These are phyloP conservation scores for Spea bombifrons DNA, from an alignment of 2,113 vertebrate genomes.

Conservation along the genomic window DNA sequence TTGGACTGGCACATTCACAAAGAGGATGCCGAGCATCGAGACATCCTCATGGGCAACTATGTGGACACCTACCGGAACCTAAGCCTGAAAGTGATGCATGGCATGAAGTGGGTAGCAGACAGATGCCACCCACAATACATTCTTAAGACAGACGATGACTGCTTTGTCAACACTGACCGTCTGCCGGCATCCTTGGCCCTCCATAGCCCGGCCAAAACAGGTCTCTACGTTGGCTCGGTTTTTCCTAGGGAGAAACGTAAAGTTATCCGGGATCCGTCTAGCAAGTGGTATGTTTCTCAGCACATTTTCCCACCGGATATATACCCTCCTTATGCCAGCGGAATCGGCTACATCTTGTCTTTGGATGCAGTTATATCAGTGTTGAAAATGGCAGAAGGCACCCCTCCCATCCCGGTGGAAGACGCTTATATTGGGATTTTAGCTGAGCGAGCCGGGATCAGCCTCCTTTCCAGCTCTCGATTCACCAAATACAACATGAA, in stretches of 20 bases:
- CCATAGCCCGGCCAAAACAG: fast-evolving
- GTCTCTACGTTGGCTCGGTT: background rate
- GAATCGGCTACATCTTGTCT: slow-evolving; percentile 24
- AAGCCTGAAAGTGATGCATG: slow-evolving; percentile 36
- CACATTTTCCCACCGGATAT: background rate
- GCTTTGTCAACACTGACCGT: slow-evolving; percentile 41
- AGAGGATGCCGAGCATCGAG: slow-evolving; percentile 7
- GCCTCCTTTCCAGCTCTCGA: background rate
- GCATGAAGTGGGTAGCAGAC: slow-evolving; percentile 43
- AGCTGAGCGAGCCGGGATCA: background rate
- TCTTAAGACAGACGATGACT: slow-evolving; percentile 44
- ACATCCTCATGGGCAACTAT: slow-evolving; percentile 41
- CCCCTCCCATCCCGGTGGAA: background rate
- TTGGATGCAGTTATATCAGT: background rate
- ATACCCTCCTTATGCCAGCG: background rate
- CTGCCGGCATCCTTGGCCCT: slow-evolving; percentile 25
- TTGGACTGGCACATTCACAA: fast-evolving
- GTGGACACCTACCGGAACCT: slow-evolving; percentile 42
- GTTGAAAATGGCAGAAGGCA: background rate
- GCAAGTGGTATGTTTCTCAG: slow-evolving; percentile 19
- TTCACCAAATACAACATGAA: slow-evolving; percentile 31
- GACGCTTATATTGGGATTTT: slow-evolving; percentile 40
- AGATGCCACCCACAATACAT: background rate
- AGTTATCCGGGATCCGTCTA: slow-evolving; percentile 34
- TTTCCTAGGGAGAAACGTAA: slow-evolving; percentile 43